Evolutionary conservation across 2,797 vertebrate species (phyloP), one percentile per base, ranked within the genome.

Genomic region (Propithecus deckenii): DNA sequence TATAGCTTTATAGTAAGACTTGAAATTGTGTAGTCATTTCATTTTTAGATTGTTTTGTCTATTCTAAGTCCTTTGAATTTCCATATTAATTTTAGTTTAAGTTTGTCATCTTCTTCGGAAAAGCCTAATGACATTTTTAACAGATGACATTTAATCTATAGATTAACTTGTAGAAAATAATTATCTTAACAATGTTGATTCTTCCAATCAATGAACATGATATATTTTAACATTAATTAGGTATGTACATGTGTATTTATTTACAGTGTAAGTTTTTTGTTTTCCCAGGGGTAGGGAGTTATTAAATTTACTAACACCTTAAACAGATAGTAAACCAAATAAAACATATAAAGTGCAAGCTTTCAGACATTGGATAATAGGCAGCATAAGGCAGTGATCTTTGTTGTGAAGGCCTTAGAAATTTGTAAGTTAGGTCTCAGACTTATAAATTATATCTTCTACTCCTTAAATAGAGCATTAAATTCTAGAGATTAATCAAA

Each of bases 81-180:
- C 41, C 1, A 61, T 79, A 85, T 69, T 94, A 79, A 79, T 78
- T 88, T 79, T n/a, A 78, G 13, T 35, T 85, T 85, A 59, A 55
- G 5, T 11, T 72, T 50, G n/a, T 67, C 23, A 67, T 38, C 41
- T 57, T 79, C 69, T 69, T 52, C 55, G 38, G 32, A 76, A 59
- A 71, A 83, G 9, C 7, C 11, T 38, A 69, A 46, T 74, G 14
- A 7, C 12, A 76, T 76, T 89, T 38, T 94, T 32, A 84, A 18
- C 17, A 59, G 15, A 72, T 72, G 15, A 30, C 3, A 63, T 71
- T 57, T 89, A 65, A 52, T 85, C 7, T 7, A 23, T 41, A 43
- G 41, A 79, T 65, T 35, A 72, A n/a, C 7, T 38, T 63, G 25
- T n/a, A 0, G 5, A 32, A 72, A 3, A 20, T 85, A 89, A 63